Conservation (phyloP, 2,888 invertebrate species). For the Cheilosia pagana region DNA sequence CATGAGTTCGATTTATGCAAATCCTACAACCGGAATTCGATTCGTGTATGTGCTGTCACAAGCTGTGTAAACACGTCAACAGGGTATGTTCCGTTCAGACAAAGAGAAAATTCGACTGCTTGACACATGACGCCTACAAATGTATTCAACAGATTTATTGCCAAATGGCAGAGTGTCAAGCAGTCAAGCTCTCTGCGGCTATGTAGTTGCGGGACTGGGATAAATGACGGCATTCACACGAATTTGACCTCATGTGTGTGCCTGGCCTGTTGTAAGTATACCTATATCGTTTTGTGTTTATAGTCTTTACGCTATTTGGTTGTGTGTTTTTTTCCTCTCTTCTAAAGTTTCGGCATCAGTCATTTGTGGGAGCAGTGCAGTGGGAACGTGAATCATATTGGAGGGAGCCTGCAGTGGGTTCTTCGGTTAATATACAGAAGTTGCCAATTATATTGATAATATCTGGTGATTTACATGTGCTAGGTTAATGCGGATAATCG, state of each 20-base stretch:
- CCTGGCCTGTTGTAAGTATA: background rate
- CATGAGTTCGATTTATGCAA: constrained; percentile 62
- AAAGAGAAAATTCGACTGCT: constrained; percentile 34
- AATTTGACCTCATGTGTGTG: constrained; percentile 20
- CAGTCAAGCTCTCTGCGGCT: constrained; percentile 45
- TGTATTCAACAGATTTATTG: constrained; percentile 64
- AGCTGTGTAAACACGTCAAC: constrained; percentile 33
- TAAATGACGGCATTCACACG: constrained; percentile 45
- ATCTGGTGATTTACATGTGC: too few species aligned
- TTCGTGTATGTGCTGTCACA: background rate
- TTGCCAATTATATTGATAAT: too few species aligned
- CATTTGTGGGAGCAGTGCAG: background rate
- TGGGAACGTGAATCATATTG: background rate
- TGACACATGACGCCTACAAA: constrained; percentile 69
- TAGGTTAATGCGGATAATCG: too few species aligned
- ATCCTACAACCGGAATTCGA: constrained; percentile 67
- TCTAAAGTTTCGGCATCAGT: background rate
- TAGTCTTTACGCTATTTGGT: constrained; percentile 1
- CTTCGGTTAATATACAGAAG: too few species aligned
- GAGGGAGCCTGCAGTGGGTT: background rate
- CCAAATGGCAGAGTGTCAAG: constrained; percentile 70
- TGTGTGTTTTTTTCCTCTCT: background rate
- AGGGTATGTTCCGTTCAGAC: constrained; percentile 31
- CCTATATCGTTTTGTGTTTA: constrained; percentile 1
- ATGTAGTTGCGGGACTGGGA: background rate